A percentile compares a stretch with the other conserved stretches of the same genome.
Evolutionary conservation across 2,888 invertebrate species (phyloP).

Genomic region (Cyrtodaria siliqua): DNA sequence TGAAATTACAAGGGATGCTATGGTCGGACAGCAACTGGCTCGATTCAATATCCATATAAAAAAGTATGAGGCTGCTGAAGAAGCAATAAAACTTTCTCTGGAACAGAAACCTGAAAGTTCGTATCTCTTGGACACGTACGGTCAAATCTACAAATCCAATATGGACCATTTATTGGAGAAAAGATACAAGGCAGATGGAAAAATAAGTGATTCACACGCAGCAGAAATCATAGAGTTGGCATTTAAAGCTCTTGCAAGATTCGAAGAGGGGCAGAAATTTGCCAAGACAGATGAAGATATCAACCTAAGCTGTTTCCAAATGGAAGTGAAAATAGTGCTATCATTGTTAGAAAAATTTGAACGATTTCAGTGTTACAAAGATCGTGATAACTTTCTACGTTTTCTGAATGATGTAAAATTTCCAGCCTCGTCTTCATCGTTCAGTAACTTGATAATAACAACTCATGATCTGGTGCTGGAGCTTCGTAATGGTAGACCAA

Average conservation of each 20-base stretch:
- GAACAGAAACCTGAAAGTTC: constrained; percentile 65
- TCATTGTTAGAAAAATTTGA: constrained; percentile 36
- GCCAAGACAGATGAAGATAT: constrained; percentile 24
- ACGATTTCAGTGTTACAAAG: constrained; percentile 20
- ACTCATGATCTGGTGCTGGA: background rate
- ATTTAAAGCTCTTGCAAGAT: constrained; percentile 59
- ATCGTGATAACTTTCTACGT: constrained; percentile 4
- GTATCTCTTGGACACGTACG: constrained; percentile 76
- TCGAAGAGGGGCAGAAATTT: constrained; percentile 66
- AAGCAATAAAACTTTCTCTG: constrained; percentile 65
- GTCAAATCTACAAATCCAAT: constrained; percentile 68
- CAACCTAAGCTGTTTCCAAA: constrained; percentile 34
- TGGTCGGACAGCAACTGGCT: constrained; percentile 76
- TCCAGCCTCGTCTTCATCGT: no score
- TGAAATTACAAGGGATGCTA: constrained; percentile 69
- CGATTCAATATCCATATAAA: constrained; percentile 68
- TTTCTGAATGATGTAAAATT: constrained; percentile 42
- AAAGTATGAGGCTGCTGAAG: constrained; percentile 67
- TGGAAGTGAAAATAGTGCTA: constrained; percentile 41
- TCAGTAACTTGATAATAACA: no score
- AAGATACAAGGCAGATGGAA: constrained; percentile 20
- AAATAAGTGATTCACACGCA: constrained; percentile 48
- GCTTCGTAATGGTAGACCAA: background rate
- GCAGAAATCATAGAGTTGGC: constrained; percentile 53
- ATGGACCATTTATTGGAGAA: constrained; percentile 44